phyloP scores from a whole-genome alignment of 2,113 vertebrate species.

The Carassius gibelio region DNA sequence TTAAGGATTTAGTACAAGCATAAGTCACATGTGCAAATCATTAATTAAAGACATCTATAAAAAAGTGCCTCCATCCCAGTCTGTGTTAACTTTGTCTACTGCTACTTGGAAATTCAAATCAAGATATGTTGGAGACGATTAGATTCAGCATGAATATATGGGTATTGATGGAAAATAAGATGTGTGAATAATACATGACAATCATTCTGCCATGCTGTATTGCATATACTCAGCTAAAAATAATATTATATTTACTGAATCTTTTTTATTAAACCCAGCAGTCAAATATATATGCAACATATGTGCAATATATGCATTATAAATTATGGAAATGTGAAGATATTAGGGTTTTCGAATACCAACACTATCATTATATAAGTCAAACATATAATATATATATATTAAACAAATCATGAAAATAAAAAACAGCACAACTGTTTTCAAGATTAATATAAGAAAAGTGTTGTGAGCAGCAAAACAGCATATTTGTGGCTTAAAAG shows the following conservation, averaged over 20 bases:
- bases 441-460: background rate
- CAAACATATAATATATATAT: no score
- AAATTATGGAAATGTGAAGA: no score
- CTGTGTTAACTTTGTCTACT: background rate
- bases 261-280: background rate
- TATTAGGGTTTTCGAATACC: no score
- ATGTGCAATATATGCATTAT: no score
- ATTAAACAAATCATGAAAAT: no score
- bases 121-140: background rate
- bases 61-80: background rate
- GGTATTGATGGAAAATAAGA: background rate
- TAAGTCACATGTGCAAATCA: background rate
- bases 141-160: background rate
- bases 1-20: background rate
- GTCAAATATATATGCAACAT: no score
- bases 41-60: slow-evolving; percentile 2
- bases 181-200: background rate
- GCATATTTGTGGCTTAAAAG: background rate
- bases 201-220: background rate
- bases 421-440: no score
- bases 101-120: no score
- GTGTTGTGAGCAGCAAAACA: background rate
- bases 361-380: no score
- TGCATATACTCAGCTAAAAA: background rate
- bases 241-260: background rate